phyloP scores from a whole-genome alignment of 2,888 invertebrate genomes.

The Metallyticus violacea region DNA sequence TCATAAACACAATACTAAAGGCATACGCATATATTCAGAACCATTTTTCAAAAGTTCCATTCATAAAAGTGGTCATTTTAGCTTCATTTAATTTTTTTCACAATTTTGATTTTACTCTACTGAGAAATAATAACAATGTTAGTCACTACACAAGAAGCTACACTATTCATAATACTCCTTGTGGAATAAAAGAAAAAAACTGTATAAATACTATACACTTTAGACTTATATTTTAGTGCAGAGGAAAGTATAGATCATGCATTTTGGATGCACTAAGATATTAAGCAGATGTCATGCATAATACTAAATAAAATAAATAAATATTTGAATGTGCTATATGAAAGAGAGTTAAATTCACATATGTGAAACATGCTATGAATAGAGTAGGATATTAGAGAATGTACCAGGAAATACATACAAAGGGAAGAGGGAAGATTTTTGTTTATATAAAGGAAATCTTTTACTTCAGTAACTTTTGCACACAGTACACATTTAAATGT shows the following conservation, averaged over 20 bases:
- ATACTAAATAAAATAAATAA: background rate
- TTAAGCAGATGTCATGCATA: background rate
- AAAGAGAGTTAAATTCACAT: background rate
- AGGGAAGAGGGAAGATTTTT: background rate
- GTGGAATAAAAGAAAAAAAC: background rate
- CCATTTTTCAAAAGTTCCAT: background rate
- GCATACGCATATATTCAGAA: background rate
- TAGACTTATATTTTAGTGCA: background rate
- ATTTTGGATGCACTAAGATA: background rate
- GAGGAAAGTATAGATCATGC: background rate
- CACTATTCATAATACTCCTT: background rate
- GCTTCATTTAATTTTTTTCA: background rate
- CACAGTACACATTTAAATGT: background rate
- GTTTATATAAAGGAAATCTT: background rate
- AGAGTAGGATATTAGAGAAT: background rate
- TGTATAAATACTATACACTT: background rate
- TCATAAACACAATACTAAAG: background rate
- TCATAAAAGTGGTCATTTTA: background rate
- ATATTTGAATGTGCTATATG: background rate
- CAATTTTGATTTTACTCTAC: background rate
- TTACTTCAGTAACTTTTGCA: background rate
- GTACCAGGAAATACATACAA: background rate
- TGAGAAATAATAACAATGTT: background rate
- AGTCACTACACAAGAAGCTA: background rate
- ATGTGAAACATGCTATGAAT: background rate